phyloP scores from a whole-genome alignment of 2,888 invertebrate genomes.

The Thereva unica region DNA sequence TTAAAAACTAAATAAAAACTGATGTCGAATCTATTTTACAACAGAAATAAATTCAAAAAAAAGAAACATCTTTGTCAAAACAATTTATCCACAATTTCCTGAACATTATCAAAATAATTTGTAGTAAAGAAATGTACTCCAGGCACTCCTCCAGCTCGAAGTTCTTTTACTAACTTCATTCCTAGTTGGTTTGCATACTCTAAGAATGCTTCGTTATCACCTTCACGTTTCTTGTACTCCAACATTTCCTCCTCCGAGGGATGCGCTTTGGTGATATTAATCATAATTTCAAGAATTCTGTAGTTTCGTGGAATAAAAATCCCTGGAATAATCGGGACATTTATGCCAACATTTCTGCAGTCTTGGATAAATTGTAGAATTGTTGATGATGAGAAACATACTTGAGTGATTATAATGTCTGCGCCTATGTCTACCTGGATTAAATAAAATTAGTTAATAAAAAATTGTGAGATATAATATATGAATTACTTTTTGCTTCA shows the following conservation, averaged over 20 bases:
- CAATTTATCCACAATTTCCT: conserved; percentile 30
- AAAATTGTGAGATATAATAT: no score
- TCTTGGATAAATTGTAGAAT: conserved; percentile 68
- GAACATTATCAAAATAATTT: conserved; percentile 48
- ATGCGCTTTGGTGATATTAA: conserved; percentile 45
- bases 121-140: conserved; percentile 55
- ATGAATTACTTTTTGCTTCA: conserved; percentile 69
- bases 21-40: no score
- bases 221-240: conserved; percentile 39
- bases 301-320: conserved; percentile 63
- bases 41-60: no score
- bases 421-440: conserved; percentile 71
- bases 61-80: conserved; percentile 2
- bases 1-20: no score
- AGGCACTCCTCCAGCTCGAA: conserved; percentile 48
- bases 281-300: conserved; percentile 42
- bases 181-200: conserved; percentile 46
- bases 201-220: conserved; percentile 37
- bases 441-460: not conserved
- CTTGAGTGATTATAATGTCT: conserved; percentile 85
- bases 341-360: conserved; percentile 69
- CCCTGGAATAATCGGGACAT: conserved; percentile 80
- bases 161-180: conserved; percentile 43
- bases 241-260: conserved; percentile 39
- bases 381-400: conserved; percentile 71